Percentiles rank a stretch among this genome's conserved stretches.
These are phyloP conservation scores for Indicator indicator DNA, from an alignment of 2,113 vertebrate species.

Conservation along the genomic window DNA sequence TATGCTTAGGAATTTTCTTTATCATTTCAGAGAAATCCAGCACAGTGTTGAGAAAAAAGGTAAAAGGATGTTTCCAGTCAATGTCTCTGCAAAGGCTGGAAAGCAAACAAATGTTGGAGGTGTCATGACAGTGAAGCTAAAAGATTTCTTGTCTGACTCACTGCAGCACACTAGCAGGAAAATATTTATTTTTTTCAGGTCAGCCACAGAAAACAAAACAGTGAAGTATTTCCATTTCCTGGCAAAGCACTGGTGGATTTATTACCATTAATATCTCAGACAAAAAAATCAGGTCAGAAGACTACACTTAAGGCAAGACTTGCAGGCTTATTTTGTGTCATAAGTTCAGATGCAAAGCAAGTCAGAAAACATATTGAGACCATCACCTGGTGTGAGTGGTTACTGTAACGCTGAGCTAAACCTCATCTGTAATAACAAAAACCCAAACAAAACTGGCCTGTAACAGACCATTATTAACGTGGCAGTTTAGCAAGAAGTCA, in stretches of 20 bases:
- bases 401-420: slow-evolving; percentile 29
- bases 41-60: background rate
- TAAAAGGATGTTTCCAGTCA: background rate
- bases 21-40: background rate
- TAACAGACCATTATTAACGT: background rate
- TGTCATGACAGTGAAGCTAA: slow-evolving; percentile 34
- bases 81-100: background rate
- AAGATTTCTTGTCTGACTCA: slow-evolving; percentile 42
- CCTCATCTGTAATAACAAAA: background rate
- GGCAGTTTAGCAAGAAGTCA: background rate
- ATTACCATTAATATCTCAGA: slow-evolving; percentile 44
- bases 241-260: slow-evolving; percentile 57
- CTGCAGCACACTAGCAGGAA: background rate
- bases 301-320: background rate
- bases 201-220: slow-evolving; percentile 60
- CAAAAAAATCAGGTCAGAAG: slow-evolving; percentile 23
- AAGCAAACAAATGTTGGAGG: slow-evolving; percentile 42
- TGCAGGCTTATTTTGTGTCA: background rate
- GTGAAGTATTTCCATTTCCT: slow-evolving; percentile 53
- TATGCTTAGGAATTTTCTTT: background rate
- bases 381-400: slow-evolving; percentile 12
- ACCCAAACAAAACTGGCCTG: background rate
- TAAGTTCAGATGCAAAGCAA: slow-evolving; percentile 9
- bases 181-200: slow-evolving; percentile 55
- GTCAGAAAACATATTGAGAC: background rate